A percentile compares a stretch with the other conserved stretches of the same genome.
Conservation (phyloP, 1,140 invertebrate species). For the Apis florea region DNA sequence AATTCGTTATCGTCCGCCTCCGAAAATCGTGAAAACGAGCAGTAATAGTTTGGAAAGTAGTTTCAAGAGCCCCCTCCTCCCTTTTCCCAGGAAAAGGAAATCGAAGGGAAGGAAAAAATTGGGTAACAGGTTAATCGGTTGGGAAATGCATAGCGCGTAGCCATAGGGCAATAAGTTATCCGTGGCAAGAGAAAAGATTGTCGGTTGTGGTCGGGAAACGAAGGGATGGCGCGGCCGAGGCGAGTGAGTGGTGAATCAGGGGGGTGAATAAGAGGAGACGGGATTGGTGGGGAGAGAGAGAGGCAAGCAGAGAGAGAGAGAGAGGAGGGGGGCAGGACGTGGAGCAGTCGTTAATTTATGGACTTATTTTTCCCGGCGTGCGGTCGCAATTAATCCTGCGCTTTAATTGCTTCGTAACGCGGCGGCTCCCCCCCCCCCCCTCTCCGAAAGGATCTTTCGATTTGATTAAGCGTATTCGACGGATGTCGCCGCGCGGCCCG, state of each 20-base stretch:
- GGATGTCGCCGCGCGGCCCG: constrained; percentile 50
- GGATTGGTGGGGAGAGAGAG: not conserved
- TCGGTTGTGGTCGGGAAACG: constrained; percentile 5
- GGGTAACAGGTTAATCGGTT: constrained; percentile 64
- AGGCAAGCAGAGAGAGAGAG: too few species aligned
- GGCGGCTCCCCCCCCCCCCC: not conserved
- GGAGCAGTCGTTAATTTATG: constrained; percentile 70
- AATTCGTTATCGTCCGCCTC: too few species aligned
- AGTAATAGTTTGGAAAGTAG: constrained; percentile 21
- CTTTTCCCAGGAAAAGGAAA: too few species aligned
- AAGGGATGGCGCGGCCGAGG: constrained; percentile 36
- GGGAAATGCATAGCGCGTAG: constrained; percentile 68
- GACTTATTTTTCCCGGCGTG: constrained; percentile 70
- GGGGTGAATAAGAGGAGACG: constrained; percentile 43
- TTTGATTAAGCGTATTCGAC: constrained; percentile 67
- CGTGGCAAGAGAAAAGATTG: constrained; percentile 63
- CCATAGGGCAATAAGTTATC: constrained; percentile 68
- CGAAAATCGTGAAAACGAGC: not conserved
- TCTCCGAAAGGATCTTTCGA: constrained; percentile 57
- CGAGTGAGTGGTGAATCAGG: constrained; percentile 50
- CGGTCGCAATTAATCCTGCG: constrained; percentile 68
- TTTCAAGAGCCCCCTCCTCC: too few species aligned
- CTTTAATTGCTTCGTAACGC: constrained; percentile 69
- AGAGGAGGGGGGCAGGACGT: constrained; percentile 53
- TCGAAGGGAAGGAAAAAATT: constrained; percentile 39